These are phyloP conservation scores for Mallateleia sp. DNA, from an alignment of 2,888 invertebrate genomes.

Conservation along the genomic window DNA sequence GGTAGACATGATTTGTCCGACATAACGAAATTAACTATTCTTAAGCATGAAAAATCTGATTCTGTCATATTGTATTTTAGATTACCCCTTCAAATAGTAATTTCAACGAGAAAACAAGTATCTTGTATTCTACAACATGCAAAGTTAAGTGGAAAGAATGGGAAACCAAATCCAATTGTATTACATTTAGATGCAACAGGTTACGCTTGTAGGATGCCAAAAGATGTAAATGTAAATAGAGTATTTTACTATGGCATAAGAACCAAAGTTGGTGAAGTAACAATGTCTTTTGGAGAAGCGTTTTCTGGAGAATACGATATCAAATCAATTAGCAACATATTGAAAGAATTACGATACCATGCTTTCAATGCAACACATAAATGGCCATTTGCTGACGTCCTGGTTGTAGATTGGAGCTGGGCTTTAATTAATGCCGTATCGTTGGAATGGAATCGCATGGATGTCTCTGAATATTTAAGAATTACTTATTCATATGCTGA, in stretches of 20 bases:
- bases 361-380: slow-evolving; percentile 14
- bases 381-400: slow-evolving; percentile 47
- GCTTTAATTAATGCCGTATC: slow-evolving; percentile 51
- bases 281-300: slow-evolving; percentile 34
- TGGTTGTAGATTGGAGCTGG: slow-evolving; percentile 61
- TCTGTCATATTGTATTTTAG: slow-evolving; percentile 19
- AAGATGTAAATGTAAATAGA: slow-evolving; percentile 39
- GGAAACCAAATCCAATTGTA: not conserved
- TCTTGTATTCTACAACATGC: not conserved
- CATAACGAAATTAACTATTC: not conserved
- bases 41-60: slow-evolving; percentile 5
- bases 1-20: slow-evolving; percentile 71
- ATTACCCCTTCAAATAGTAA: slow-evolving; percentile 1
- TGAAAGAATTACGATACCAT: slow-evolving; percentile 58
- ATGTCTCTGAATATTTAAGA: slow-evolving; percentile 38
- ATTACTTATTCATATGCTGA: slow-evolving; percentile 44
- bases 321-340: slow-evolving; percentile 39
- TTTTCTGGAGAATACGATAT: slow-evolving; percentile 60
- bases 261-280: not conserved
- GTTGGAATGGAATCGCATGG: too few species aligned
- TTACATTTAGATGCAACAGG: slow-evolving; percentile 9
- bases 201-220: slow-evolving; percentile 48
- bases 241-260: slow-evolving; percentile 52
- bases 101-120: slow-evolving; percentile 39
- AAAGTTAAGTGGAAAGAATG: not conserved